Base-by-base conservation (phyloP, 1,140 invertebrate species). In the Bombus breviceps region DNA sequence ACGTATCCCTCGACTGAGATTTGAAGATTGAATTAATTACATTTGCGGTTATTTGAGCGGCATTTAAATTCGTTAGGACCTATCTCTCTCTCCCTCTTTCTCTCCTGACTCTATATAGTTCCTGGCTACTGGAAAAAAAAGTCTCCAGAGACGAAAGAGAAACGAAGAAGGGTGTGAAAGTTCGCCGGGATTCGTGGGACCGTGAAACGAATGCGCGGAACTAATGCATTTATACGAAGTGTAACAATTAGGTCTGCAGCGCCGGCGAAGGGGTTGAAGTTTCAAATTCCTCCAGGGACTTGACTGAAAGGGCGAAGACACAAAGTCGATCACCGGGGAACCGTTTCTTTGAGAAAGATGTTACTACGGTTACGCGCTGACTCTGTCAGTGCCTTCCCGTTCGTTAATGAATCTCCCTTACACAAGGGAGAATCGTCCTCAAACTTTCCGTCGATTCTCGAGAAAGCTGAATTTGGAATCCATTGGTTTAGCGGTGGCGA, bases 171-270 rank as follows among this genome's bases (percentile, higher is more conserved):
- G 83, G 86, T 76, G 81, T 71, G 71, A 79, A 91, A 91, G 76
- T 92, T 90, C 85, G 86, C 86, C 88, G 89, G 87, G 83, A 91
- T 85, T 89, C 87, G 88, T 43, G 80, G 85, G 85, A 92, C 90
- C 93, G 92, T 92, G 92, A 94, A 95, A 94, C 91, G 92, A 94
- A 94, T 94, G 92, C 94, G 84, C 87, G 81, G 75, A 79, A 88
- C 92, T 94, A 94, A 95, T 94, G 93, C 93, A 94, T 94, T 95
- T 95, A 94, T 93, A 95, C 92, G 93, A 94, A 93, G 94, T 94
- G 94, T 93, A 92, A 95, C 93, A 94, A 94, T 95, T 94, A 94
- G 92, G 88, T 86, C 59, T 75, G 85, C 90, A 81, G 82, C 81
- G 84, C 80, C 84, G 83, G 83, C 87, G 74, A 53, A 82, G 66